Base-by-base conservation (phyloP, 2,113 vertebrate species). In the Lepisosteus osseus region DNA sequence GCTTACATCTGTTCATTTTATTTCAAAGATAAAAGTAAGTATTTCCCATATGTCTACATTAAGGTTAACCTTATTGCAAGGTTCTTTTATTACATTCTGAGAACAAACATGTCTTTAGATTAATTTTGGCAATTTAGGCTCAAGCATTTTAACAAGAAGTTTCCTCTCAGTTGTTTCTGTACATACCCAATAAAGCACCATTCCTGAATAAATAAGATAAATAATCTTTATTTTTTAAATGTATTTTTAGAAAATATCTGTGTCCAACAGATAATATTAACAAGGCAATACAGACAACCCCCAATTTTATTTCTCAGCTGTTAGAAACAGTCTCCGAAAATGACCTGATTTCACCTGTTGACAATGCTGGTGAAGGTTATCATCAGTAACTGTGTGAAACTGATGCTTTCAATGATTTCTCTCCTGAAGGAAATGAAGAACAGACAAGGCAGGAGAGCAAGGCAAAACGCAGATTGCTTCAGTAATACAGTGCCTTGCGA, bases 141-240 rank as follows among this genome's bases (percentile, higher is more conserved):
- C 9, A 5, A 51, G 47, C 47, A 6, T 51, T 51, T 51, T 9
- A 51, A 51, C 47, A 51, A 51, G 47, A 51, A 29, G 29, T 29
- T 29, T 29, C 29, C 29, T 29, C 29, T 29, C 29, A 29, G 29
- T 29, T 29, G 29, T 29, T 29, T 29, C 29, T 29, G 29, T 29
- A 29, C 29, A 29, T 29, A 29, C 29, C 29, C 29, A 54, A 54
- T 17, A 8, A 43, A 54, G 42, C 8, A 7, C 47, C 15, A 67
- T 15, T 56, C 74, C 78, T 77, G 81, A 80, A 85, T 91, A 90
- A 91, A 90, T 90, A 92, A 92, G 91, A 92, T 93, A 93, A 92
- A 93, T 92, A 90, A 90, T 92, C 88, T 93, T 93, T 92, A 93
- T 93, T 92, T 73, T 91, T 82, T 3, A 15, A 87, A 89, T 81